phyloP scores from a whole-genome alignment of 2,113 vertebrate genomes.

The Peromyscus leucopus region DNA sequence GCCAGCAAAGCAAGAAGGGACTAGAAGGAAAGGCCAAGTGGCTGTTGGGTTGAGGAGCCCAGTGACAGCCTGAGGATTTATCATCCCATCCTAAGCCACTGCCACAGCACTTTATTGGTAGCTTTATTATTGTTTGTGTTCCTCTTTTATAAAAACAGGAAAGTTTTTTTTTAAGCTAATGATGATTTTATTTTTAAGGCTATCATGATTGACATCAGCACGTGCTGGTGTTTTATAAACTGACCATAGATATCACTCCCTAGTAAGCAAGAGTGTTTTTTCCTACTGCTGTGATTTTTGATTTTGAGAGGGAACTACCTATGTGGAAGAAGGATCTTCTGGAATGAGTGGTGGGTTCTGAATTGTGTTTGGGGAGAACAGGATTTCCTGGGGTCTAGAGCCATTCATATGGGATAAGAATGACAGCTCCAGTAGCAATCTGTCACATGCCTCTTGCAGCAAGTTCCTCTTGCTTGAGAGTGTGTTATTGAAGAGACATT shows the following conservation, averaged over 20 bases:
- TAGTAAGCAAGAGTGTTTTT: background rate
- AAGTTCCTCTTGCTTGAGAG: constrained; percentile 49
- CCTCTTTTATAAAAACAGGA: background rate
- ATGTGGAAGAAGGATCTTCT: constrained; percentile 1
- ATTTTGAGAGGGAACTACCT: constrained; percentile 25
- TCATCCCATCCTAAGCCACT: background rate
- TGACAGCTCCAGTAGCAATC: constrained; percentile 35
- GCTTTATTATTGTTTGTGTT: background rate
- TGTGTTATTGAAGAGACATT: constrained; percentile 61
- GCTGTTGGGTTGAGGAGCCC: background rate
- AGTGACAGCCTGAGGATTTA: background rate
- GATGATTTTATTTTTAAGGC: background rate
- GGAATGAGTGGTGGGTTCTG: background rate
- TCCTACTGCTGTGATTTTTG: background rate
- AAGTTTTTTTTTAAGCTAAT: background rate
- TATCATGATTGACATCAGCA: background rate
- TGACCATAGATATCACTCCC: background rate
- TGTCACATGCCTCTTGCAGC: constrained; percentile 30
- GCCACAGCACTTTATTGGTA: background rate
- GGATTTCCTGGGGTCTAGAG: constrained; percentile 53
- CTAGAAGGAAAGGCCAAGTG: constrained; percentile 61
- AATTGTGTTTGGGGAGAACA: constrained; percentile 36
- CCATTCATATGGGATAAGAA: constrained; percentile 44
- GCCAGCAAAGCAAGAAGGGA: constrained; percentile 48
- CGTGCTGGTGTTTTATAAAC: constrained; percentile 31